phyloP scores from a whole-genome alignment of 1,140 invertebrate genomes.

The Anastrepha ludens region DNA sequence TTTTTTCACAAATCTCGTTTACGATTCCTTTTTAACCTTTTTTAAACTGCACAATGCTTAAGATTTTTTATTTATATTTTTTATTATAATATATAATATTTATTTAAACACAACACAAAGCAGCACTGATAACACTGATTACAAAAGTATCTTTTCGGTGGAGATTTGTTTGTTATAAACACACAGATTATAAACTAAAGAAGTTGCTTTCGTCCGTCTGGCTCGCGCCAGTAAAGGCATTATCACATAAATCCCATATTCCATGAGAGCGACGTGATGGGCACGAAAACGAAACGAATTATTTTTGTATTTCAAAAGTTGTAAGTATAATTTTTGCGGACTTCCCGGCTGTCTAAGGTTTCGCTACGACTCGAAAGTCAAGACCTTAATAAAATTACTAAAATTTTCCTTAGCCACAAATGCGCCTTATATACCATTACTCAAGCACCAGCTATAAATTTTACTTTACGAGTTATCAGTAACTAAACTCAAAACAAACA shows the following conservation, averaged over 20 bases:
- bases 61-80: too few relatives aligned
- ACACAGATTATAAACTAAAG: slow-evolving; percentile 9
- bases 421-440: background rate
- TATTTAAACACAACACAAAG: background rate
- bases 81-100: too few relatives aligned
- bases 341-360: background rate
- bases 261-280: slow-evolving; percentile 39
- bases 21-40: too few relatives aligned
- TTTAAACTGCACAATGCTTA: too few relatives aligned
- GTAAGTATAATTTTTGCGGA: background rate
- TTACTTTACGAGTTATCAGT: background rate
- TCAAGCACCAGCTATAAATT: background rate
- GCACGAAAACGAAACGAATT: background rate
- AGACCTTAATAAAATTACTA: background rate
- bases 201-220: slow-evolving; percentile 47
- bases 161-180: slow-evolving; percentile 44
- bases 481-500: slow-evolving; percentile 12
- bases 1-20: too few relatives aligned
- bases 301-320: background rate
- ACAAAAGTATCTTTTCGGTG: slow-evolving; percentile 32
- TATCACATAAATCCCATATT: slow-evolving; percentile 47
- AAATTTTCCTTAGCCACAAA: background rate
- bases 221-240: slow-evolving; percentile 15
- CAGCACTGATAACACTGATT: slow-evolving; percentile 7
- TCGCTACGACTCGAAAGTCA: background rate